Evolutionary conservation across 2,888 invertebrate genomes (phyloP).

Genomic region (Hedya salicella): DNA sequence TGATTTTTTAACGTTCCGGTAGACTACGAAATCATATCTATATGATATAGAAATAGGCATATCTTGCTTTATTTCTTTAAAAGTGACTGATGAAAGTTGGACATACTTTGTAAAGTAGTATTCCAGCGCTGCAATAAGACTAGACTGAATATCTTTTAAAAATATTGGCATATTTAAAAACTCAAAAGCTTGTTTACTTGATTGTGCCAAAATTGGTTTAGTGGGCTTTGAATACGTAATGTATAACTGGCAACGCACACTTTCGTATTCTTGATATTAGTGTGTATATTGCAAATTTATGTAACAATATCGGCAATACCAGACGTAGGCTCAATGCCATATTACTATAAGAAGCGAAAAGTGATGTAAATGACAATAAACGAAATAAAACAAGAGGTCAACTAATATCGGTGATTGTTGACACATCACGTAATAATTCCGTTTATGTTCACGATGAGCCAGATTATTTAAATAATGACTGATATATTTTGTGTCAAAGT

Average conservation of each 20-base stretch:
- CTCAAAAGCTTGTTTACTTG: too few species aligned
- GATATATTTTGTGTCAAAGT: not conserved
- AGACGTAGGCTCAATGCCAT: constrained; percentile 42
- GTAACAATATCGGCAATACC: constrained; percentile 51
- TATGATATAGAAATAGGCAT: too few species aligned
- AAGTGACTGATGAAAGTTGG: too few species aligned
- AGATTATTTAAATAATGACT: constrained; percentile 20
- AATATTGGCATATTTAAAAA: too few species aligned
- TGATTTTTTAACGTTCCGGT: too few species aligned
- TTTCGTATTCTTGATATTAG: not conserved
- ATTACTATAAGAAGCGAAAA: constrained; percentile 28
- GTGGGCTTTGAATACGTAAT: too few species aligned
- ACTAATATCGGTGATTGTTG: constrained; percentile 18
- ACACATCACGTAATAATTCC: constrained; percentile 22
- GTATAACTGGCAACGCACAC: not conserved
- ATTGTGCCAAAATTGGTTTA: too few species aligned
- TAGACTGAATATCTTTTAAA: too few species aligned
- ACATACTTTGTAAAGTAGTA: too few species aligned
- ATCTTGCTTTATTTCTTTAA: too few species aligned
- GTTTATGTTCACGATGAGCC: constrained; percentile 7
- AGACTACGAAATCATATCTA: too few species aligned
- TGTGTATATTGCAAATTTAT: constrained; percentile 44
- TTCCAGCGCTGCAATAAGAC: too few species aligned
- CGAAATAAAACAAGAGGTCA: constrained; percentile 18
- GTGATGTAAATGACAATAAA: constrained; percentile 34